Percentiles rank a stretch among this genome's conserved stretches.
These are phyloP conservation scores for Leuctra nigra DNA, from an alignment of 2,888 invertebrate species.

Conservation along the genomic window DNA sequence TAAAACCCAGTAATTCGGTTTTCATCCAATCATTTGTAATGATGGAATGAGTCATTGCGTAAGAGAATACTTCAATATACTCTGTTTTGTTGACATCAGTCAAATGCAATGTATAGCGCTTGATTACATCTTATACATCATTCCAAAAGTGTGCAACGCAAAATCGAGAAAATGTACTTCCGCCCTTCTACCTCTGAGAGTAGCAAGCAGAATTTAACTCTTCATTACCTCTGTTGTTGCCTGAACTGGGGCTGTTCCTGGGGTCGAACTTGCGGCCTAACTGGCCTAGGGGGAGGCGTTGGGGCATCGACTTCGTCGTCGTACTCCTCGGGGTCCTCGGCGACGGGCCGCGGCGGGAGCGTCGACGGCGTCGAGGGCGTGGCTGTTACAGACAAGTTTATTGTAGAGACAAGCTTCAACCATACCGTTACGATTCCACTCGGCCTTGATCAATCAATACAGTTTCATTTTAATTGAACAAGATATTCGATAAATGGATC, in stretches of 20 bases:
- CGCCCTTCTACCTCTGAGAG: no score
- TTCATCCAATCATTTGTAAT: no score
- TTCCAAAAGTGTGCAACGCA: no score
- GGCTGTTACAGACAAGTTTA: constrained; percentile 31
- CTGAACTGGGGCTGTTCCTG: constrained; percentile 5
- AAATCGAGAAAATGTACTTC: no score
- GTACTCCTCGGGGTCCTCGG: constrained; percentile 45
- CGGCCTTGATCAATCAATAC: not conserved
- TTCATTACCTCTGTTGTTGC: no score
- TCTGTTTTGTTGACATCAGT: no score
- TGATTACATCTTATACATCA: no score
- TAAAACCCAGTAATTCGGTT: no score
- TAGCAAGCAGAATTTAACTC: no score
- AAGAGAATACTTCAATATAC: no score
- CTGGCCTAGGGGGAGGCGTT: constrained; percentile 38
- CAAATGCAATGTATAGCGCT: no score
- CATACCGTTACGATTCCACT: not conserved
- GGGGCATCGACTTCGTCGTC: constrained; percentile 48
- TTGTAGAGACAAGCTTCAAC: constrained; percentile 16
- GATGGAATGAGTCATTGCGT: no score
- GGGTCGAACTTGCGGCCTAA: constrained; percentile 27
- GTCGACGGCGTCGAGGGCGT: constrained; percentile 41
- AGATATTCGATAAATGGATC: not conserved
- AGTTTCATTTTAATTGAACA: not conserved
- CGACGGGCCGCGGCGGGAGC: constrained; percentile 40